A percentile compares a stretch with the other conserved stretches of the same genome.
phyloP scores from a whole-genome alignment of 2,888 invertebrate species.

The Drosophila trichaetosa region DNA sequence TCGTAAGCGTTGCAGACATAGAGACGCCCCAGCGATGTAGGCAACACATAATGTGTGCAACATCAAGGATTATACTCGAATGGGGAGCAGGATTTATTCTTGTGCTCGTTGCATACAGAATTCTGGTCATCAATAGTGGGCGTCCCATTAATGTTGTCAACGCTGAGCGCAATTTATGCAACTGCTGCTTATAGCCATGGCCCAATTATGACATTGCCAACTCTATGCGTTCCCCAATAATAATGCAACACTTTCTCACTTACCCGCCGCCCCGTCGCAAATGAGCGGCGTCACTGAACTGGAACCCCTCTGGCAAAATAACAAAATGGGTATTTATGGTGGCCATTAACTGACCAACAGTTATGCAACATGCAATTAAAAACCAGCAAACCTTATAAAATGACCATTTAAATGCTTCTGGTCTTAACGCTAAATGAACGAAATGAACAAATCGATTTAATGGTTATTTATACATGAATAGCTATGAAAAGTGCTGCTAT shows the following conservation, averaged over 20 bases:
- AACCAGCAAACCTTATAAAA: conserved; percentile 18
- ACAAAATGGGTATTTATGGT: conserved; percentile 33
- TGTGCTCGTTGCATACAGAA: conserved; percentile 7
- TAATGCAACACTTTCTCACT: conserved; percentile 29
- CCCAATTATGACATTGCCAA: conserved; percentile 55
- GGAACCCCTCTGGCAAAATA: neutral
- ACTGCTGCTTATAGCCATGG: conserved; percentile 50
- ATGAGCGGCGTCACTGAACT: conserved; percentile 30
- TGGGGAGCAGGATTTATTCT: conserved; percentile 8
- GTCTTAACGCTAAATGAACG: conserved; percentile 18
- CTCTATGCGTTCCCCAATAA: conserved; percentile 13
- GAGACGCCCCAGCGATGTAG: conserved; percentile 50
- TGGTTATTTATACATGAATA: neutral
- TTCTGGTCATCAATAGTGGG: conserved; percentile 35
- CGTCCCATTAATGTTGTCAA: conserved; percentile 59
- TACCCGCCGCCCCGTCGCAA: neutral
- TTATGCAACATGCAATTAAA: conserved; percentile 43
- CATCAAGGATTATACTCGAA: conserved; percentile 5
- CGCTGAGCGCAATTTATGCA: conserved; percentile 59
- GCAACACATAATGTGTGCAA: conserved; percentile 41
- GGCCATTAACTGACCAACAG: conserved; percentile 36
- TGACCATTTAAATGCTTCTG: conserved; percentile 29
- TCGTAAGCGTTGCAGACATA: conserved; percentile 28
- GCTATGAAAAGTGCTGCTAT: conserved; percentile 2
- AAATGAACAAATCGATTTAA: conserved; percentile 42